A percentile compares a stretch with the other conserved stretches of the same genome.
Evolutionary conservation across 2,888 invertebrate genomes (phyloP).

Genomic region (Rhogogaster chlorosoma): DNA sequence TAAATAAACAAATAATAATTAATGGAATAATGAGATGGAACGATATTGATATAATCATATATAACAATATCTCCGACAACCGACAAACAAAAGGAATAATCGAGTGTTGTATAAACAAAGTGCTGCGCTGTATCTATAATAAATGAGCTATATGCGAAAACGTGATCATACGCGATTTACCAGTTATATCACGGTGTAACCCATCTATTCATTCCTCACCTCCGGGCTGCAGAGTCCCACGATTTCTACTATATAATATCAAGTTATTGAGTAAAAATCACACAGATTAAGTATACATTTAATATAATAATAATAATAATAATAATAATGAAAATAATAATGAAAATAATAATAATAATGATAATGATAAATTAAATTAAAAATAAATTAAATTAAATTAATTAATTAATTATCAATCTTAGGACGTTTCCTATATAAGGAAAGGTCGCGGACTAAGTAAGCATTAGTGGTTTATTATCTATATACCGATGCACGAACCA

Average conservation of each 20-base stretch:
- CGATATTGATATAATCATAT: neutral
- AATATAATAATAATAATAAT: neutral
- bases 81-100: neutral
- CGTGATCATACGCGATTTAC: neutral
- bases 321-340: neutral
- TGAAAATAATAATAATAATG: neutral
- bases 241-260: conserved; percentile 34
- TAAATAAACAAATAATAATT: neutral
- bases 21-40: neutral
- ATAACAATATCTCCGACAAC: neutral
- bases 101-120: conserved; percentile 34
- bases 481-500: conserved; percentile 57
- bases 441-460: conserved; percentile 17
- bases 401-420: conserved; percentile 10
- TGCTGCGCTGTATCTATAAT: neutral
- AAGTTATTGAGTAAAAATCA: conserved; percentile 7
- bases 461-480: conserved; percentile 25
- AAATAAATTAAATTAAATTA: neutral
- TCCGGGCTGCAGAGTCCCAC: conserved; percentile 9
- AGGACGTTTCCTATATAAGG: conserved; percentile 14
- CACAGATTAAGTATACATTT: conserved; percentile 29
- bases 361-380: neutral
- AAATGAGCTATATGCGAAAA: neutral
- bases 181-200: neutral
- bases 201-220: conserved; percentile 20